A percentile compares a stretch with the other conserved stretches of the same genome.
Conservation (phyloP, 2,113 vertebrate genomes). For the Pholis gunnellus region DNA sequence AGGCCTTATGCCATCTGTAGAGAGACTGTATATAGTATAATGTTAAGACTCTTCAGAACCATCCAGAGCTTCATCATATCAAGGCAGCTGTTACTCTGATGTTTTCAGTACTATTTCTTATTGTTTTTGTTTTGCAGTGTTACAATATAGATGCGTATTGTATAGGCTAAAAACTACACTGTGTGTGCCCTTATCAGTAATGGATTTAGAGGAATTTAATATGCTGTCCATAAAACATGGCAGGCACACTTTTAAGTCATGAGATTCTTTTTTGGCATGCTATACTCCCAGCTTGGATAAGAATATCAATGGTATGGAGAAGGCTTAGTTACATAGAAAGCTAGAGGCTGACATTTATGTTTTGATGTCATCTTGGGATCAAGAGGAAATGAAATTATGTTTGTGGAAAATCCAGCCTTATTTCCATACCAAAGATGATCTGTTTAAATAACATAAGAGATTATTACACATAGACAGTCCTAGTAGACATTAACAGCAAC, state of each 20-base stretch:
- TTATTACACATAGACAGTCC: slow-evolving; percentile 72
- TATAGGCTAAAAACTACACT: slow-evolving; percentile 71
- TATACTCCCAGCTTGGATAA: slow-evolving; percentile 61
- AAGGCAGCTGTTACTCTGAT: slow-evolving; percentile 79
- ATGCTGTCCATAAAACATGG: slow-evolving; percentile 60
- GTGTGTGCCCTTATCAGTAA: slow-evolving; percentile 66
- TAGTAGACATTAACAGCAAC: slow-evolving; percentile 55
- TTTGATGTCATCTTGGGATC: slow-evolving; percentile 69
- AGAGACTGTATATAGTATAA: slow-evolving; percentile 79
- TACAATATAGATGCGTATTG: slow-evolving; percentile 66
- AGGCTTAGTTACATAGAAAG: slow-evolving; percentile 61
- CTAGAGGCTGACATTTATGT: slow-evolving; percentile 56
- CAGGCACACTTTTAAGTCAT: slow-evolving; percentile 67
- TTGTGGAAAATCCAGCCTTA: slow-evolving; percentile 78
- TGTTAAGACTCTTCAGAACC: slow-evolving; percentile 71
- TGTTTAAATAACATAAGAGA: slow-evolving; percentile 71
- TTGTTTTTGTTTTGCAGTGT: slow-evolving; percentile 68
- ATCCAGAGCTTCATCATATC: slow-evolving; percentile 81
- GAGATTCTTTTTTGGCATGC: slow-evolving; percentile 60
- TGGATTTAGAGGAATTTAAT: slow-evolving; percentile 69
- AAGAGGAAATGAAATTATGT: slow-evolving; percentile 52
- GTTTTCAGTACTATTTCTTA: slow-evolving; percentile 76
- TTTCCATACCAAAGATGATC: slow-evolving; percentile 85
- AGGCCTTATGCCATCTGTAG: slow-evolving; percentile 81
- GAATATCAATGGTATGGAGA: slow-evolving; percentile 77